Conservation (phyloP, 2,113 vertebrate genomes). For the Piprites chloris region DNA sequence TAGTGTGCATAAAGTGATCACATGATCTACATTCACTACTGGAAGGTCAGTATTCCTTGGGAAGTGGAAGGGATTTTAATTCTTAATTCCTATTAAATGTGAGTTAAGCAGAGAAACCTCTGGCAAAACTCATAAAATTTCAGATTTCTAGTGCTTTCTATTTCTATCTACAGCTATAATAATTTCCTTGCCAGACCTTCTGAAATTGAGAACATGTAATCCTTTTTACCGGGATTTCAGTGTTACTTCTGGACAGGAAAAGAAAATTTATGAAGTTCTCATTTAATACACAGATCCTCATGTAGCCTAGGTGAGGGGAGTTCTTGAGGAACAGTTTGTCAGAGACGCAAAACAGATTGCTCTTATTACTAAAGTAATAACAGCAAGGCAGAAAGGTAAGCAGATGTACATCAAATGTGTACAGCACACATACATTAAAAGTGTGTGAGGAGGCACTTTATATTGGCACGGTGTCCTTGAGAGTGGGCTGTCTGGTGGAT, state of each 20-base stretch:
- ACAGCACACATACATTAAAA: neutral
- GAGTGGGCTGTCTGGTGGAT: neutral
- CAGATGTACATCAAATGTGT: neutral
- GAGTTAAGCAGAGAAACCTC: constrained; percentile 42
- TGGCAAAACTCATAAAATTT: constrained; percentile 40
- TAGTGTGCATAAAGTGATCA: neutral
- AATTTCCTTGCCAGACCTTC: constrained; percentile 28
- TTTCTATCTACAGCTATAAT: constrained; percentile 40
- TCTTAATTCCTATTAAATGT: constrained; percentile 44
- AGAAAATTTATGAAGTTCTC: neutral
- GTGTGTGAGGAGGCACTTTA: neutral
- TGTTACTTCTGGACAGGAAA: neutral
- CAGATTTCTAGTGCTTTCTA: constrained; percentile 18
- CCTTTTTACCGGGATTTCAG: constrained; percentile 47
- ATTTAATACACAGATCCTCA: neutral
- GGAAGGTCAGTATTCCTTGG: neutral
- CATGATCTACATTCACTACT: neutral
- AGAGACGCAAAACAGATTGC: neutral
- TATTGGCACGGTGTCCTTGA: neutral
- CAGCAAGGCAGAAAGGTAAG: neutral
- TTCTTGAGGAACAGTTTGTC: neutral
- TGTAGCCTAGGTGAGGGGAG: neutral
- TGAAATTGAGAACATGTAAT: constrained; percentile 47
- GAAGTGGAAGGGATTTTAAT: neutral
- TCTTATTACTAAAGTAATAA: neutral